phyloP scores from a whole-genome alignment of 2,888 invertebrate genomes.

The Cryptus armator region DNA sequence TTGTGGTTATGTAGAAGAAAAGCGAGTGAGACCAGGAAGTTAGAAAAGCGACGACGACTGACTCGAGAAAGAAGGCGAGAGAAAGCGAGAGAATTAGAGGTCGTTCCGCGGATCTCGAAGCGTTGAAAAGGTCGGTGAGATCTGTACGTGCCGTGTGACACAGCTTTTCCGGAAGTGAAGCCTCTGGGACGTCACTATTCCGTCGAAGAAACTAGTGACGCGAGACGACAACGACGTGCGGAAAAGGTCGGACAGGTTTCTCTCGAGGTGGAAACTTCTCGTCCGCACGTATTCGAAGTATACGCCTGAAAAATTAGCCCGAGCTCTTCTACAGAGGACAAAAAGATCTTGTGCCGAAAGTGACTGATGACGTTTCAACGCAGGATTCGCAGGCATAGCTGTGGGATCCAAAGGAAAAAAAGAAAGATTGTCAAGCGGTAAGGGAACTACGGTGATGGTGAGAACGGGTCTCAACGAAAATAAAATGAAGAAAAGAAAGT shows the following conservation, averaged over 20 bases:
- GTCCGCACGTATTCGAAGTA: not conserved
- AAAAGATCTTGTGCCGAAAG: slow-evolving; percentile 50
- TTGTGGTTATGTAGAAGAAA: slow-evolving; percentile 23
- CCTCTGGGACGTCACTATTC: slow-evolving; percentile 48
- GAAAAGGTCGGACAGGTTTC: not conserved
- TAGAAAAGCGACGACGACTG: slow-evolving; percentile 66
- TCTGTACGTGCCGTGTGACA: slow-evolving; percentile 70
- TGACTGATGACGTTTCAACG: slow-evolving; percentile 60
- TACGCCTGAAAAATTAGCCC: slow-evolving; percentile 50
- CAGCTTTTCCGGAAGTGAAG: slow-evolving; percentile 66
- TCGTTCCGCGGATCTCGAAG: slow-evolving; percentile 18
- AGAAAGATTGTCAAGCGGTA: slow-evolving; percentile 50
- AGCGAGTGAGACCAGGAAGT: slow-evolving; percentile 63
- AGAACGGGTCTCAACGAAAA: slow-evolving; percentile 32
- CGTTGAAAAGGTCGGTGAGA: slow-evolving; percentile 60
- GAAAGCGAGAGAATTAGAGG: slow-evolving; percentile 9
- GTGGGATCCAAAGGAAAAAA: not conserved
- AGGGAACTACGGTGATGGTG: slow-evolving; percentile 20
- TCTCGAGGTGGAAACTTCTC: not conserved
- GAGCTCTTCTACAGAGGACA: not conserved
- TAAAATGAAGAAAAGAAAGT: slow-evolving; percentile 33
- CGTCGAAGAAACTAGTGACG: slow-evolving; percentile 39
- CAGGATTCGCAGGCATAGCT: slow-evolving; percentile 13
- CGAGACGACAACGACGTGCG: slow-evolving; percentile 23
- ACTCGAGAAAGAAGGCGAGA: slow-evolving; percentile 17